Conservation (phyloP, 1,140 invertebrate genomes). For the Trichomalopsis sarcophagae region DNA sequence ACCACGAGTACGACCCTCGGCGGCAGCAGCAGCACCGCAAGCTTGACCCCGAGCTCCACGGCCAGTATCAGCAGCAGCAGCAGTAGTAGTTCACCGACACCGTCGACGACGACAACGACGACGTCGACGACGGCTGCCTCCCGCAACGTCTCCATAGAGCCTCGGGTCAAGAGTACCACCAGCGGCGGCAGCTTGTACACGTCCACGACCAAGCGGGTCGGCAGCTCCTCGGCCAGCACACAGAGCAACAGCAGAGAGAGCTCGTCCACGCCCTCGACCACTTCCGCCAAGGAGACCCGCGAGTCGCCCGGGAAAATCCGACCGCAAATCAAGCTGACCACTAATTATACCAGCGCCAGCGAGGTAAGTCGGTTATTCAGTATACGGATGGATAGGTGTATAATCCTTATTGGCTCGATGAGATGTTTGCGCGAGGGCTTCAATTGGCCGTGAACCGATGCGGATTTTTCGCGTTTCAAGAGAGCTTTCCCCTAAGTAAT, state of each 20-base stretch:
- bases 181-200: constrained; percentile 53
- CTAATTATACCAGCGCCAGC: constrained; percentile 74
- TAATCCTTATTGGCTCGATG: too few relatives aligned
- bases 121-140: constrained; percentile 45
- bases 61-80: background rate
- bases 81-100: constrained; percentile 5
- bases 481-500: background rate
- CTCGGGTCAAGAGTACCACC: constrained; percentile 54
- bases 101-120: constrained; percentile 55
- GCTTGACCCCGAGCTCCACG: background rate
- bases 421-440: background rate
- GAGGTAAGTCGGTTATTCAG: constrained; percentile 71
- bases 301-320: constrained; percentile 73
- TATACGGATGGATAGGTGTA: background rate
- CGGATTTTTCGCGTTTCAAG: too few relatives aligned
- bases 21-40: background rate
- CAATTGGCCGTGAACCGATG: background rate
- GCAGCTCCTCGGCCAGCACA: constrained; percentile 57
- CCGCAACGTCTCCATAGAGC: constrained; percentile 57
- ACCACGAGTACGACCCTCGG: background rate
- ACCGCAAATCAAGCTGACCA: constrained; percentile 76
- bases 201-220: constrained; percentile 60
- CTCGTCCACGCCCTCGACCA: constrained; percentile 50
- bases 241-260: constrained; percentile 53
- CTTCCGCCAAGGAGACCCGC: constrained; percentile 74